Evolutionary conservation across 1,140 invertebrate genomes (phyloP).

Genomic region (Anadara kagoshimensis): DNA sequence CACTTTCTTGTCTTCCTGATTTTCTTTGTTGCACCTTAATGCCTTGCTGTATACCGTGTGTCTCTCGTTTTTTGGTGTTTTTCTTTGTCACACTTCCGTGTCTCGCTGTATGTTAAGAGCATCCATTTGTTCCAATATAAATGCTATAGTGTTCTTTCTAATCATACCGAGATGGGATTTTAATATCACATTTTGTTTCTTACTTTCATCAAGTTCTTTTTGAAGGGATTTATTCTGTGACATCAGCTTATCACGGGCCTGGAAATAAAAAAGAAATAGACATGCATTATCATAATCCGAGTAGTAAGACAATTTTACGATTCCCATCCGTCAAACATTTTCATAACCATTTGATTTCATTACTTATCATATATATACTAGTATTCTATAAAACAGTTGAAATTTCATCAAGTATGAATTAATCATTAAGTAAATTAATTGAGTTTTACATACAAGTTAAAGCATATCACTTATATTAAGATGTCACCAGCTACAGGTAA

Average conservation of each 20-base stretch:
- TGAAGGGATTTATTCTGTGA: conserved; percentile 64
- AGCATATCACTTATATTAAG: not conserved
- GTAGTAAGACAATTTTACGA: not conserved
- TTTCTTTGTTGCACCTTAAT: no score
- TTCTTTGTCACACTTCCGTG: conserved; percentile 63
- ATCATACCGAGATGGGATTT: conserved; percentile 69
- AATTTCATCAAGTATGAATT: no score
- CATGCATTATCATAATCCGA: not conserved
- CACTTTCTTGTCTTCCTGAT: no score
- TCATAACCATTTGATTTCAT: not conserved
- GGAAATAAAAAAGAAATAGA: conserved; percentile 40
- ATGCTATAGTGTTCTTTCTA: conserved; percentile 71
- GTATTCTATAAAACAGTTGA: no score
- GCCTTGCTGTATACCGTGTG: no score
- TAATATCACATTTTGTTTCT: conserved; percentile 65
- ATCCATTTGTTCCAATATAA: conserved; percentile 74
- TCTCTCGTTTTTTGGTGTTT: no score
- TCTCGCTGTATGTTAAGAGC: conserved; percentile 72
- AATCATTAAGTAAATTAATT: no score
- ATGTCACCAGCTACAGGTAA: not conserved
- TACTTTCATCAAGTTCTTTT: conserved; percentile 56
- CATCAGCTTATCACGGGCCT: conserved; percentile 69
- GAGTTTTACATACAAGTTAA: not conserved
- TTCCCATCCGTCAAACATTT: not conserved
- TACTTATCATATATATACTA: not conserved